phyloP scores from a whole-genome alignment of 1,140 invertebrate species.

The Wiebesia pumilae region DNA sequence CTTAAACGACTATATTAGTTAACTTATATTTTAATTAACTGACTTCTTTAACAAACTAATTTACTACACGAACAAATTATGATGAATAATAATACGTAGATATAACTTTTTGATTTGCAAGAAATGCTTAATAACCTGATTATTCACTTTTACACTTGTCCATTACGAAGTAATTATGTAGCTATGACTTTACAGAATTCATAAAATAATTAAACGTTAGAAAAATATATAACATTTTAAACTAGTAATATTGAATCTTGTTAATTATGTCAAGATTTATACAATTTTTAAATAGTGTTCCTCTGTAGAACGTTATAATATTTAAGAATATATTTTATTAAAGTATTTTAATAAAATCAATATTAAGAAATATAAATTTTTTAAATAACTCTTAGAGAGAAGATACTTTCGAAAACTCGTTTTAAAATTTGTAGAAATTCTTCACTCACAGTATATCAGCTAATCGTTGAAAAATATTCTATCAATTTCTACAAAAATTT shows the following conservation, averaged over 20 bases:
- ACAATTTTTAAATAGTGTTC: background rate
- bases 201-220: background rate
- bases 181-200: background rate
- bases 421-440: background rate
- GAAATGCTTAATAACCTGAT: background rate
- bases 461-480: background rate
- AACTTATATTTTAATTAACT: background rate
- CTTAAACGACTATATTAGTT: slow-evolving; percentile 25
- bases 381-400: background rate
- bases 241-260: background rate
- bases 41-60: background rate
- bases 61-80: background rate
- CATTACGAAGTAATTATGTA: background rate
- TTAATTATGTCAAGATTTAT: slow-evolving; percentile 2
- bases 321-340: background rate
- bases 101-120: background rate
- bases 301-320: background rate
- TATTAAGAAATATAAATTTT: background rate
- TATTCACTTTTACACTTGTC: background rate
- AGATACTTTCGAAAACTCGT: background rate
- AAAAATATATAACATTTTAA: background rate
- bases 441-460: background rate
- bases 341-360: background rate
- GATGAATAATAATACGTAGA: background rate
- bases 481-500: background rate